A percentile compares a stretch with the other conserved stretches of the same genome.
Conservation (phyloP, 1,140 invertebrate genomes). For the Aphelinus atriplicis region DNA sequence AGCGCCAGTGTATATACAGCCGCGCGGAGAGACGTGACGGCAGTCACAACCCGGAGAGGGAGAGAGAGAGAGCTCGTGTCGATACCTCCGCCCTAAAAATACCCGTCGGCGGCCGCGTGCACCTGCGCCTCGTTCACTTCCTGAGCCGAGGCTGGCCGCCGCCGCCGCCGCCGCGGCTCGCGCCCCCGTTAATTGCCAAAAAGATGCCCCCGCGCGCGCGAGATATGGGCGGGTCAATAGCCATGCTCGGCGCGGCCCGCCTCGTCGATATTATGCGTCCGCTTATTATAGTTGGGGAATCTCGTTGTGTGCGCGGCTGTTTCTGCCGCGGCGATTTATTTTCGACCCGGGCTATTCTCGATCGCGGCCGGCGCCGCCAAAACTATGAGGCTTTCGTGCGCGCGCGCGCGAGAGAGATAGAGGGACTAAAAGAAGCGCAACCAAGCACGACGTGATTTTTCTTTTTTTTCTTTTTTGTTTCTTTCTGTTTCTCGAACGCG, state of each 20-base stretch:
- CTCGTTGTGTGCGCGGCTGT: slow-evolving; percentile 20
- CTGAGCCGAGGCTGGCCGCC: too few relatives aligned
- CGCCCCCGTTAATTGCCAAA: too few relatives aligned
- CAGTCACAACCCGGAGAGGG: too few relatives aligned
- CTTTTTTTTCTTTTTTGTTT: too few relatives aligned
- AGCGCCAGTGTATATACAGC: too few relatives aligned
- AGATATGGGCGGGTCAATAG: slow-evolving; percentile 7
- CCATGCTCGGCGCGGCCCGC: background rate
- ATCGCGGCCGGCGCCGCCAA: slow-evolving; percentile 38
- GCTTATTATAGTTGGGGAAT: slow-evolving; percentile 35
- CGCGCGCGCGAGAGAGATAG: background rate
- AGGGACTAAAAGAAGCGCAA: slow-evolving; percentile 42
- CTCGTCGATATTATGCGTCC: slow-evolving; percentile 21
- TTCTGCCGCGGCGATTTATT: slow-evolving; percentile 36
- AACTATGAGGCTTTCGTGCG: slow-evolving; percentile 2
- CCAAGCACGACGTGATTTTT: too few relatives aligned
- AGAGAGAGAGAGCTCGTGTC: too few relatives aligned
- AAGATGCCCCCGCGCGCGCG: background rate
- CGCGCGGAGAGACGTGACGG: too few relatives aligned
- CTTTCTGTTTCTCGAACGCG: slow-evolving; percentile 14
- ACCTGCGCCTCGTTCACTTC: too few relatives aligned
- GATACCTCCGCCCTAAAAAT: too few relatives aligned
- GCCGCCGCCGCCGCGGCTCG: too few relatives aligned
- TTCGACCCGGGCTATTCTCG: slow-evolving; percentile 34
- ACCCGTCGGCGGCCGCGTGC: too few relatives aligned